phyloP scores from a whole-genome alignment of 2,113 vertebrate species.

The Dromiciops gliroides region DNA sequence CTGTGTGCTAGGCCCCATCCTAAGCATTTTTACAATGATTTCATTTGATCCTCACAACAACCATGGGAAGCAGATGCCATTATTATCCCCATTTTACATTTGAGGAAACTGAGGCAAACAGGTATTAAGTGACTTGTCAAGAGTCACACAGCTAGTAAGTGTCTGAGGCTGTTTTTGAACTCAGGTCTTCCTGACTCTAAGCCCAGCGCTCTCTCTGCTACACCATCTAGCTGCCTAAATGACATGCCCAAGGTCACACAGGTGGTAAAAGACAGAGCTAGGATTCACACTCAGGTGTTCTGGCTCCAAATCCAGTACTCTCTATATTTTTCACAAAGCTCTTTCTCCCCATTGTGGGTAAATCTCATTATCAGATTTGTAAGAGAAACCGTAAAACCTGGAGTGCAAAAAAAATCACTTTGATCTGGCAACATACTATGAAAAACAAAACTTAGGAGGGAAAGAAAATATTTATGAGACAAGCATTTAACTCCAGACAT shows the following conservation, averaged over 20 bases:
- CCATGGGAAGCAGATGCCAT: neutral
- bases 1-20: neutral
- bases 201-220: neutral
- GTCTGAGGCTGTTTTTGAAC: neutral
- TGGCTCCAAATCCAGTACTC: neutral
- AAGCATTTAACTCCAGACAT: neutral
- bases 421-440: neutral
- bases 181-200: neutral
- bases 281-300: neutral
- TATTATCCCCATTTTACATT: neutral
- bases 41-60: neutral
- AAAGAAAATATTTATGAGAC: neutral
- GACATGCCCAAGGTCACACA: neutral
- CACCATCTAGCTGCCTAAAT: neutral
- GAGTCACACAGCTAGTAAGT: neutral
- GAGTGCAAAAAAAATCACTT: neutral
- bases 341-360: neutral
- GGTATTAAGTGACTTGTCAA: neutral
- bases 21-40: neutral
- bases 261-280: no score
- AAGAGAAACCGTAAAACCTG: neutral
- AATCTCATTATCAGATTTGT: neutral
- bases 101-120: neutral
- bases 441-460: neutral
- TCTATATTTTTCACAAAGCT: neutral